phyloP scores from a whole-genome alignment of 2,888 invertebrate species.

The Meiosimyza platycephala region DNA sequence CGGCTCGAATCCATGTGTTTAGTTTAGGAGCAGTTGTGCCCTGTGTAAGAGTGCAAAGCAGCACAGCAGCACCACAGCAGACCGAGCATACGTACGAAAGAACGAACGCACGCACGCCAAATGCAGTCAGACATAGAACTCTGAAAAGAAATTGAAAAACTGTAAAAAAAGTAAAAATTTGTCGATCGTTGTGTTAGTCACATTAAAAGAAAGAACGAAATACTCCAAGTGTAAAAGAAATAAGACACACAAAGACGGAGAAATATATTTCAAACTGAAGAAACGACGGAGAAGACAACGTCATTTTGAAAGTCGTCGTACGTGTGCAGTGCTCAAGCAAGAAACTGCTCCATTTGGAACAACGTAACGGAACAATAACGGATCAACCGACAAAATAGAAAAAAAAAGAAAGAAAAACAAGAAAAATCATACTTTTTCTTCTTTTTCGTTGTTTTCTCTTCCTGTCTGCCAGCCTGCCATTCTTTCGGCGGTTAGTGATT shows the following conservation, averaged over 20 bases:
- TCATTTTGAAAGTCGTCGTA: too few relatives aligned
- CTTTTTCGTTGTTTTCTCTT: too few relatives aligned
- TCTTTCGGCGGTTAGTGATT: too few relatives aligned
- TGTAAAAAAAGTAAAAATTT: slow-evolving; percentile 11
- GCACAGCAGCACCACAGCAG: slow-evolving; percentile 13
- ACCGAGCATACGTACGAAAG: slow-evolving; percentile 48
- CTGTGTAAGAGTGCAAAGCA: slow-evolving; percentile 63
- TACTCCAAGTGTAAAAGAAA: too few relatives aligned
- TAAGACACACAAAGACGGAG: too few relatives aligned
- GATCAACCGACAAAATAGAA: not conserved
- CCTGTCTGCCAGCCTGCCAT: too few relatives aligned
- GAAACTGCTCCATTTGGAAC: too few relatives aligned
- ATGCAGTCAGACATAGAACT: slow-evolving; percentile 45
- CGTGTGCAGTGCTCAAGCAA: too few relatives aligned
- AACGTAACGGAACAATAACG: not conserved
- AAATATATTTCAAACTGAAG: too few relatives aligned
- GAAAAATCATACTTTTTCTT: not conserved
- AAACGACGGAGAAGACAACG: too few relatives aligned
- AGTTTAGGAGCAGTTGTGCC: slow-evolving; percentile 66
- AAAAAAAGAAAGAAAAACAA: not conserved
- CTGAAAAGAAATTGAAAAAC: not conserved
- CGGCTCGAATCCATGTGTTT: slow-evolving; percentile 43
- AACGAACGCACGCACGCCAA: slow-evolving; percentile 55
- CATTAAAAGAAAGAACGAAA: too few relatives aligned
- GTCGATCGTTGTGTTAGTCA: slow-evolving; percentile 1